phyloP scores from a whole-genome alignment of 2,888 invertebrate species.

The Ornithoptera priamus region DNA sequence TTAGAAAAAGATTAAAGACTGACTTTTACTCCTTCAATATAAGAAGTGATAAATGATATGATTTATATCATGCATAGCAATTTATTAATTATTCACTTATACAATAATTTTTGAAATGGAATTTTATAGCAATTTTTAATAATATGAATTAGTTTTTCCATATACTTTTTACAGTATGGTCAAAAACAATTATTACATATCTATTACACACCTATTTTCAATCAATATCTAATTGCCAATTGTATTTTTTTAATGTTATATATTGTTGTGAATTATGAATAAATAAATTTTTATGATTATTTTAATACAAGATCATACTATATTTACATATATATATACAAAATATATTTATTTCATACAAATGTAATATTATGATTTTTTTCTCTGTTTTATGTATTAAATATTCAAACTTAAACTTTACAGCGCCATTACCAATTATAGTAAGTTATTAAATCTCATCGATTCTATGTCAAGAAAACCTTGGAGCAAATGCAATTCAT shows the following conservation, averaged over 20 bases:
- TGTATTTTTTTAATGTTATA: neutral
- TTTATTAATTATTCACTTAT: constrained; percentile 10
- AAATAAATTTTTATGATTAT: neutral
- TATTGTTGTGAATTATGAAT: neutral
- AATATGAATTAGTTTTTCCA: constrained; percentile 4
- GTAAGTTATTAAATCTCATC: neutral
- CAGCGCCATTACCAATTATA: neutral
- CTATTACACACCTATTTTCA: neutral
- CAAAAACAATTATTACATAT: neutral
- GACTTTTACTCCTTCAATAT: constrained; percentile 24
- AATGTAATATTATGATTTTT: neutral
- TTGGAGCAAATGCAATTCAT: neutral
- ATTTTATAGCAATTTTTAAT: constrained; percentile 17
- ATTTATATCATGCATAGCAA: constrained; percentile 9
- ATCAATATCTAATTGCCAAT: neutral
- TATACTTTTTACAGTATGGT: too few species aligned
- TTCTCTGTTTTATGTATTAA: neutral
- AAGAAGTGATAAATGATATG: neutral
- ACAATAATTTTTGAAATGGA: constrained; percentile 25
- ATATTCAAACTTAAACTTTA: neutral
- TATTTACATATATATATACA: neutral
- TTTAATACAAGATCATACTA: neutral
- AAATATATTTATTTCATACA: neutral
- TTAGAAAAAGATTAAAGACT: constrained; percentile 19
- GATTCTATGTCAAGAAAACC: neutral